Evolutionary conservation across 2,113 vertebrate genomes (phyloP).

Genomic region (Acanthochromis polyacanthus): DNA sequence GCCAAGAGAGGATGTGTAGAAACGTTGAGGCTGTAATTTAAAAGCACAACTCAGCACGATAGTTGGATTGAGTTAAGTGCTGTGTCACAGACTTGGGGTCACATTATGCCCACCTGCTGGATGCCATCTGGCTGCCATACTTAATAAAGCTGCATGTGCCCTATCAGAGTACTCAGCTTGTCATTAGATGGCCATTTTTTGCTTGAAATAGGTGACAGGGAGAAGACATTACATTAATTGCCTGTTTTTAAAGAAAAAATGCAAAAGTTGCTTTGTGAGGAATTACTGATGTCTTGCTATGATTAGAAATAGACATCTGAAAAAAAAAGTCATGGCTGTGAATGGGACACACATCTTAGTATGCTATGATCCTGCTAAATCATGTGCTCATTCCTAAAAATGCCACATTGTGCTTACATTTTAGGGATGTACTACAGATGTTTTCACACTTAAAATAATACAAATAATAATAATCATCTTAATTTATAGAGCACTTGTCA

Average conservation of each 20-base stretch:
- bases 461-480: too few relatives aligned
- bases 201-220: conserved; percentile 33
- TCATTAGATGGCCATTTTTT: conserved; percentile 29
- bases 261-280: conserved; percentile 58
- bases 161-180: conserved; percentile 25
- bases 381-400: too few relatives aligned
- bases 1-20: conserved; percentile 21
- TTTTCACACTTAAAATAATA: too few relatives aligned
- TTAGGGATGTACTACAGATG: too few relatives aligned
- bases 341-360: background rate
- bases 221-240: conserved; percentile 51
- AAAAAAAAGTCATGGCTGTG: conserved; percentile 43
- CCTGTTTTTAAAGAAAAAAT: conserved; percentile 40
- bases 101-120: conserved; percentile 59
- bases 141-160: conserved; percentile 40
- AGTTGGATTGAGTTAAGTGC: conserved; percentile 34
- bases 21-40: conserved; percentile 54
- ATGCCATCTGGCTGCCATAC: conserved; percentile 49
- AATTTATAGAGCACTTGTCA: too few relatives aligned
- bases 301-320: conserved; percentile 51
- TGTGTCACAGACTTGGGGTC: conserved; percentile 49
- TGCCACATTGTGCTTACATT: too few relatives aligned
- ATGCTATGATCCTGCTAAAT: too few relatives aligned
- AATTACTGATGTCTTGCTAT: conserved; percentile 73
- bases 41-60: conserved; percentile 43